Evolutionary conservation across 92 coral and sea anemone species (phyloP), one percentile per base, ranked within the genome.

Genomic region (Micromussa lordhowensis): DNA sequence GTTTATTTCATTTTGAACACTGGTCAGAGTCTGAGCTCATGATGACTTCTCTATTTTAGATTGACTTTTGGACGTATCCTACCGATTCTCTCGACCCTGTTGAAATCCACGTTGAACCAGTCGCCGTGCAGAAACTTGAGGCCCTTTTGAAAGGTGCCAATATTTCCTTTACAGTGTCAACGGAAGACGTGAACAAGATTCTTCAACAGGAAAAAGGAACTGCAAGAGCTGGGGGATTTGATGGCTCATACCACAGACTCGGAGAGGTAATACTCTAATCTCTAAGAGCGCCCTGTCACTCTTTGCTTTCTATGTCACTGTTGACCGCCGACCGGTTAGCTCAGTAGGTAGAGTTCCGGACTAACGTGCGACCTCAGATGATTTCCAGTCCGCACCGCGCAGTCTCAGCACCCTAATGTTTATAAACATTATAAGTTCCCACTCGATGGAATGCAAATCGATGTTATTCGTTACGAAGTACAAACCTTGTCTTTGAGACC

Each of bases 1-100:
- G 1, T 57, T 58, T 58, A 4, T 58, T 21, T 19, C 1, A 58
- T 58, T 58, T 58, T 58, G n/a, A 58, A 58, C 64, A 14, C 21
- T 21, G 9, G 66, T 54, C 82, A 78, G 30, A 24, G 69, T 22
- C 69, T 63, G 0, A 63, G 69, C 69, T 63, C 29, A 24, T 2
- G 69, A 22, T 63, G 69, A 22, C 16, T 28, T 75, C 35, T 79
- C 24, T 22, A 21, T 40, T 22, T 63, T 69, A 96, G 99, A 85
- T 95, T 75, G 99, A 96, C 85, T 95, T 96, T 74, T 96, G 99
- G 99, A 77, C 96, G 26, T 96, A 92, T 63, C 99, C 99, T 1
- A 76, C 83, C 28, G 73, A 74, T 2, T 79, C 95, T 4, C 82
- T 88, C 8, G 83, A 82, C 15, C 90, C 90, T n/a, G 99, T 96